A percentile compares a stretch with the other conserved stretches of the same genome.
phyloP scores from a whole-genome alignment of 2,888 invertebrate genomes.

The Crioceris asparagi region DNA sequence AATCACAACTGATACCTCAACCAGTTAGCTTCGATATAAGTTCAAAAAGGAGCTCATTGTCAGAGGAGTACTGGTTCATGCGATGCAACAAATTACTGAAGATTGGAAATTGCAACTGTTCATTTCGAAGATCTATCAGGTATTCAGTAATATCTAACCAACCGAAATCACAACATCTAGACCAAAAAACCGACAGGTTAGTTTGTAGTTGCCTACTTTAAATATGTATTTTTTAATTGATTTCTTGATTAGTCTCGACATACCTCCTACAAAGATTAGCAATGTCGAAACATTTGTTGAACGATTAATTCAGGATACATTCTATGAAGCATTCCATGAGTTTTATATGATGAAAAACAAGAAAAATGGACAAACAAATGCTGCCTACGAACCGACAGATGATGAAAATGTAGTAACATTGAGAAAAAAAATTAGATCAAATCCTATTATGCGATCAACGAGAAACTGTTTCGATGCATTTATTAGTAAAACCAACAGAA shows the following conservation, averaged over 20 bases:
- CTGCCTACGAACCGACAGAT: conserved; percentile 27
- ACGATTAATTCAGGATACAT: conserved; percentile 32
- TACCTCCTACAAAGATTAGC: conserved; percentile 27
- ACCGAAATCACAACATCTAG: conserved; percentile 14
- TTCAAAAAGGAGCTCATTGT: conserved; percentile 30
- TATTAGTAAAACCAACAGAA: conserved; percentile 8
- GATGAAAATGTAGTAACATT: conserved; percentile 23
- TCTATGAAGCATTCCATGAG: conserved; percentile 35
- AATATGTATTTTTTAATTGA: too few species aligned
- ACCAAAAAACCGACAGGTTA: conserved; percentile 16
- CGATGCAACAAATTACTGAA: conserved; percentile 38
- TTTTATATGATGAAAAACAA: conserved; percentile 23
- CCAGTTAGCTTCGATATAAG: conserved; percentile 18
- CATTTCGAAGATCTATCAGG: conserved; percentile 35
- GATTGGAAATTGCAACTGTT: conserved; percentile 35
- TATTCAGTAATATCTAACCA: conserved; percentile 27
- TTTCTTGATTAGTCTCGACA: conserved; percentile 23
- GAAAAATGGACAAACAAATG: conserved; percentile 26
- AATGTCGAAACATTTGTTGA: conserved; percentile 35
- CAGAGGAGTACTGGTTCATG: conserved; percentile 42
- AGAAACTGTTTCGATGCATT: conserved; percentile 5
- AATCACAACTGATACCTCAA: conserved; percentile 16
- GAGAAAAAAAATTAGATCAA: conserved; percentile 15
- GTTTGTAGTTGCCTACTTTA: too few species aligned
- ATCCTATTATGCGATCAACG: conserved; percentile 1